Evolutionary conservation across 2,113 vertebrate genomes (phyloP), one percentile per base, ranked within the genome.

Genomic region (Ciconia stormi): DNA sequence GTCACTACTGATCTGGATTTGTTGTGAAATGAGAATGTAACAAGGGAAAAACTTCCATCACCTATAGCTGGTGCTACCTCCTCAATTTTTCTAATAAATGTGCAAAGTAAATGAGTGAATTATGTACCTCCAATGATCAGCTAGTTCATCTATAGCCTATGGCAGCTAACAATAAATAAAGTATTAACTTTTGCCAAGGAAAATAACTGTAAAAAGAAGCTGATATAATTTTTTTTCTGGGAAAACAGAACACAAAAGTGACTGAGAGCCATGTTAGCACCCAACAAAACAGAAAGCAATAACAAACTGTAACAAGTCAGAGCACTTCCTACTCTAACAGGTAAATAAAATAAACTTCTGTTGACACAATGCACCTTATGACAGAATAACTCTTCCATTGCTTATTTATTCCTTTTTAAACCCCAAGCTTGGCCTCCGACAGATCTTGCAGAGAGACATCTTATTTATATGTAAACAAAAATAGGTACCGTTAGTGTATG

Each of bases 351-450:
- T 79, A 84, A 73, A 82, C 14, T 79, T 78, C 74, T 81, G 77
- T 85, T 92, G 93, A 97, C 91, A 96, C 71, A 96, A 96, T 71
- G 91, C 76, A 93, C 26, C 80, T 96, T 95, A 73, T 52, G 52
- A 70, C 30, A 88, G 53, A 93, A 82, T 66, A 87, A 85, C 87
- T 92, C 55, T 71, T 81, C 62, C 62, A 58, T 58, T 86, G 72
- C 90, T 93, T 95, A 67, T 90, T 96, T 93, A 66, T 79, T 94
- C 56, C 23, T 53, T 72, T 69, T 90, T 69, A 81, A 76, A 91
- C 93, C 65, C 69, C 80, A 56, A 38, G 73, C 95, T 97, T 96
- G 93, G 92, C 95, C 84, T 96, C 88, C 13, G 4, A 26, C 13
- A 10, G 87, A 90, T 93, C 73, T 93, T 93, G 82, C 2, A 65